A percentile compares a stretch with the other conserved stretches of the same genome.
Evolutionary conservation across 2,888 invertebrate genomes (phyloP).

Genomic region (Villa cingulata): DNA sequence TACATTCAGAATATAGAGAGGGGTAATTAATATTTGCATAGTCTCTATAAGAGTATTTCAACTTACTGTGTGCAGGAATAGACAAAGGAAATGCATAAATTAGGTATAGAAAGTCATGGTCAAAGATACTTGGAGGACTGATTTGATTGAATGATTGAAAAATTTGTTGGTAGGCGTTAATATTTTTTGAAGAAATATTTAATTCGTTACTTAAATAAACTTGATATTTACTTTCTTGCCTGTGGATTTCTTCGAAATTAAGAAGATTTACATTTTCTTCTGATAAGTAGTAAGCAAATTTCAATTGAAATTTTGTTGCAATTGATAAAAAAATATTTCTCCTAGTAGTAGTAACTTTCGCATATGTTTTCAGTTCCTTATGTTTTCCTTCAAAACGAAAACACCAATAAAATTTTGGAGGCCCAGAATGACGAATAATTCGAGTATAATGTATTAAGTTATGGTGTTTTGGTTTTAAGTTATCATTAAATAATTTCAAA

Average conservation of each 20-base stretch:
- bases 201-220: too few species aligned
- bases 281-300: conserved; percentile 4
- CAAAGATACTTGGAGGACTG: too few species aligned
- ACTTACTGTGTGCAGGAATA: too few species aligned
- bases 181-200: too few species aligned
- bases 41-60: too few species aligned
- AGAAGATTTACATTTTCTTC: neutral
- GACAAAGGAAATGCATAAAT: too few species aligned
- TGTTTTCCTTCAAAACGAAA: conserved; percentile 7
- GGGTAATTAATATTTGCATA: too few species aligned
- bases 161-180: too few species aligned
- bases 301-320: conserved; percentile 6
- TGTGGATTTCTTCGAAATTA: neutral
- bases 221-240: neutral
- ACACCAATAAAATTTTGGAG: conserved; percentile 2
- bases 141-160: too few species aligned
- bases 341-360: conserved; percentile 2
- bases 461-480: conserved; percentile 8
- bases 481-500: conserved; percentile 3
- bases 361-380: conserved; percentile 6
- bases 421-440: conserved; percentile 5
- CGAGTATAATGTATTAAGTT: conserved; percentile 6
- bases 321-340: conserved; percentile 5
- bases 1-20: too few species aligned
- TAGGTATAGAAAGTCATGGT: too few species aligned